Percentiles rank a stretch among this genome's conserved stretches.
phyloP scores from a whole-genome alignment of 2,113 vertebrate species.

The Campylomormyrus numenius region DNA sequence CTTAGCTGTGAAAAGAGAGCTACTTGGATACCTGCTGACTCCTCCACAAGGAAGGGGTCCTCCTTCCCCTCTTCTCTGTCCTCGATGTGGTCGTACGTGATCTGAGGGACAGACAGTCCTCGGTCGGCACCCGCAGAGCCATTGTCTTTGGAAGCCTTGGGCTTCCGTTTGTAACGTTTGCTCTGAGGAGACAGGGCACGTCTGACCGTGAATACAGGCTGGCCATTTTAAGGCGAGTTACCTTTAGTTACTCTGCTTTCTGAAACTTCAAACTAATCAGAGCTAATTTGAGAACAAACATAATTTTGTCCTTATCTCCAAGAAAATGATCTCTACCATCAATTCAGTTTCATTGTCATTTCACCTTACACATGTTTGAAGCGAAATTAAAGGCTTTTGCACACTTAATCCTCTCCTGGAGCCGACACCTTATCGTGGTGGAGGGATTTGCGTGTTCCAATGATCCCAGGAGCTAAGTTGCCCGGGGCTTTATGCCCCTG shows the following conservation, averaged over 20 bases:
- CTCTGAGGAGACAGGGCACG: constrained; percentile 48
- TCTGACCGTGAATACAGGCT: neutral
- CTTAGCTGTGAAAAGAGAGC: neutral
- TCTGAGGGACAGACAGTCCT: constrained; percentile 66
- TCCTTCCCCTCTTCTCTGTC: constrained; percentile 63
- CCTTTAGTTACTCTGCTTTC: neutral
- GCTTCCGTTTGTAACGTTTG: constrained; percentile 64
- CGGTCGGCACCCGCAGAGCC: constrained; percentile 51
- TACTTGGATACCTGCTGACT: constrained; percentile 50
- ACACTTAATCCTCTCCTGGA: no score
- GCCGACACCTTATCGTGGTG: no score
- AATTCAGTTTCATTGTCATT: neutral
- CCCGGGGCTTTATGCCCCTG: no score
- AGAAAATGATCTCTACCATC: neutral
- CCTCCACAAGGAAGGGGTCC: constrained; percentile 54
- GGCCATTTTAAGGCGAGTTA: neutral
- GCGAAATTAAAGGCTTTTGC: neutral
- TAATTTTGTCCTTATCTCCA: neutral
- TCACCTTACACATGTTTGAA: neutral
- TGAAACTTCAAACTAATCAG: neutral
- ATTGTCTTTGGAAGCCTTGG: constrained; percentile 61
- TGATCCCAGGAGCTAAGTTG: no score
- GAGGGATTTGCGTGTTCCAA: no score
- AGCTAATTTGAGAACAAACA: neutral
- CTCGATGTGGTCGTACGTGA: constrained; percentile 67